Conservation (phyloP, 2,888 invertebrate species). For the Nesidiocoris tenuis region DNA sequence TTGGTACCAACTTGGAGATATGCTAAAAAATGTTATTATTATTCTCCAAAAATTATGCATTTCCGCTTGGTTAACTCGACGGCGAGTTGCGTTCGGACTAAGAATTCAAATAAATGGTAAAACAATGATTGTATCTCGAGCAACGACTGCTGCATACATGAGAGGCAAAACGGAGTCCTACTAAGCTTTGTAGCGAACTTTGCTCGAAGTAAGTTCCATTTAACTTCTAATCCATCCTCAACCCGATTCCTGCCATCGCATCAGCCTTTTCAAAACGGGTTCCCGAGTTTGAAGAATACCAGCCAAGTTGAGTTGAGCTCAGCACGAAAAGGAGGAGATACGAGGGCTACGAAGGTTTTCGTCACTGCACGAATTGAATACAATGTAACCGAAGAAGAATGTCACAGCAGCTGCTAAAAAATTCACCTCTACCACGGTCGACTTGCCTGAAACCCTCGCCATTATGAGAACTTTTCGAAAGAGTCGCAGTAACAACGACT, state of each 20-base stretch:
- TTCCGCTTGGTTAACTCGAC: too few species aligned
- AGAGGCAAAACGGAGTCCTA: conserved; percentile 6
- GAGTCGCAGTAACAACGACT: conserved; percentile 6
- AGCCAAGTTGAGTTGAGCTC: neutral
- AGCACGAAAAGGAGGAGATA: neutral
- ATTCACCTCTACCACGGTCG: conserved; percentile 22
- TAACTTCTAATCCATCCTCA: conserved; percentile 25
- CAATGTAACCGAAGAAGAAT: conserved; percentile 19
- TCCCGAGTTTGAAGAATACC: neutral
- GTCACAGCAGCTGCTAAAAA: conserved; percentile 17
- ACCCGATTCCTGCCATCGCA: neutral
- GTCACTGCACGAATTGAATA: conserved; percentile 9
- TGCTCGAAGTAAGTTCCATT: conserved; percentile 21
- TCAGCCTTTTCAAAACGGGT: neutral
- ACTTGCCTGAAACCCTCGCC: conserved; percentile 20
- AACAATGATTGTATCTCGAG: neutral
- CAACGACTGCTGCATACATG: neutral
- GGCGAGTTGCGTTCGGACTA: too few species aligned
- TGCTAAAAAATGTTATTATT: too few species aligned
- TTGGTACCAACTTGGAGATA: too few species aligned
- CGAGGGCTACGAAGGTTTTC: conserved; percentile 3
- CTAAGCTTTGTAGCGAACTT: conserved; percentile 25
- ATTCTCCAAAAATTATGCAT: too few species aligned
- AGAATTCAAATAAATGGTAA: neutral
- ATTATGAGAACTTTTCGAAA: conserved; percentile 20